phyloP scores from a whole-genome alignment of 2,888 invertebrate species.

The Lacanobia wlatinum region DNA sequence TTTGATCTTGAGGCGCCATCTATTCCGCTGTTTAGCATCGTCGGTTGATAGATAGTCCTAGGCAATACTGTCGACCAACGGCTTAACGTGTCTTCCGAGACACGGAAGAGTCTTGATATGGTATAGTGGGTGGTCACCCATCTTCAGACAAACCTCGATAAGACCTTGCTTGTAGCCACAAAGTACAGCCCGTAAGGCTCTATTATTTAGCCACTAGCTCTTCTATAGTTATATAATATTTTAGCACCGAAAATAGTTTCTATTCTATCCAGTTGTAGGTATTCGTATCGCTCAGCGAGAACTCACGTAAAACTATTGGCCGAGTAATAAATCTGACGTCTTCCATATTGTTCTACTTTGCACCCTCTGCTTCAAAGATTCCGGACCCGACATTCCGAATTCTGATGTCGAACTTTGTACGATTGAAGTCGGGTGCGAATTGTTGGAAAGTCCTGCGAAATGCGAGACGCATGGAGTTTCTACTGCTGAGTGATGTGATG shows the following conservation, averaged over 20 bases:
- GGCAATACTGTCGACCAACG: too few relatives aligned
- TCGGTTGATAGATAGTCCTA: too few relatives aligned
- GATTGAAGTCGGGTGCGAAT: conserved; percentile 58
- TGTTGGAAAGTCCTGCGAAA: conserved; percentile 61
- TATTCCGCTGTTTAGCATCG: too few relatives aligned
- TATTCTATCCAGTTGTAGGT: conserved; percentile 44
- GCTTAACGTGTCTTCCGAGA: too few relatives aligned
- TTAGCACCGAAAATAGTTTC: too few relatives aligned
- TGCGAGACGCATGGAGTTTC: conserved; percentile 57
- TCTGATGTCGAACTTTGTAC: conserved; percentile 64
- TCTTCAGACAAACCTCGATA: too few relatives aligned
- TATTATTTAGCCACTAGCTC: not conserved
- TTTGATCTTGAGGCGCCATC: too few relatives aligned
- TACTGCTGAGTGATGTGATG: conserved; percentile 52
- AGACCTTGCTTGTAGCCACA: too few relatives aligned
- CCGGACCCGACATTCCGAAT: conserved; percentile 61
- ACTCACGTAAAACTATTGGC: conserved; percentile 72
- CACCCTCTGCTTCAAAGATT: conserved; percentile 56
- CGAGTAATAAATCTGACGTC: conserved; percentile 68
- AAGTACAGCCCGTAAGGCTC: too few relatives aligned
- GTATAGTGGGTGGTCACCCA: too few relatives aligned
- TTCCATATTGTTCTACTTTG: conserved; percentile 69
- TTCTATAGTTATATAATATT: too few relatives aligned
- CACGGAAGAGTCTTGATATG: not conserved
- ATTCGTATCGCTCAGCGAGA: conserved; percentile 67